Base-by-base conservation (phyloP, 2,888 invertebrate species). In the Sarcophaga caerulescens region DNA sequence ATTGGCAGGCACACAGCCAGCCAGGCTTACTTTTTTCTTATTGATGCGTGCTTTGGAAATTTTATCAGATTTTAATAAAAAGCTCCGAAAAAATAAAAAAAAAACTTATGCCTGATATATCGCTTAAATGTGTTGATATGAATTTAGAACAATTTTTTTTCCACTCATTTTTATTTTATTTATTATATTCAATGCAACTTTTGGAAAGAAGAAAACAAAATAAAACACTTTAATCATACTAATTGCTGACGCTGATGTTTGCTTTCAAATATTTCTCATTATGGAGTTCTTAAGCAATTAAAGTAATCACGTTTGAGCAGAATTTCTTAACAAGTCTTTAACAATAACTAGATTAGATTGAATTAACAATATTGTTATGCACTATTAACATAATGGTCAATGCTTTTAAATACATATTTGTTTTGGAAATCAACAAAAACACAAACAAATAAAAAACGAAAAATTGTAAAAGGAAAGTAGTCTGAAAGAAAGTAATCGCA, bases 341-440 rank as follows among this genome's bases (percentile, higher is more conserved):
- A 59, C 23, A 19, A 60, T 75, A 84, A 86, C 74, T 78, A 81
- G 86, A 84, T 86, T 75, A 71, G 84, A 81, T 81, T 10, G 35
- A 35, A 35, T 35, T 70, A 70, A 66, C 78, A 84, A 86, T 86
- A 81, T 86, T 23, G 81, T 78, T 84, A 86, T 86, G 86, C 86
- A 81, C 86, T 86, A 86, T 86, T 86, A 86, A 86, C 74, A 86
- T 78, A 81, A 78, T 83, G 86, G 81, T 78, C 86, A 81, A 70
- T 65, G 76, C 69, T 14, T 69, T 70, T 66, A 60, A 23, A 73
- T 10, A 35, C 35, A 35, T 69, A 47, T 47, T 47, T 47, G 47
- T 69, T 17, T 35, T 25, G 25, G 5, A n/a, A 66, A n/a, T 19
- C 8, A 44, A 66, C 21, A 66, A 44, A 66, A 14, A 65, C 2